Base-by-base conservation (phyloP, 2,113 vertebrate genomes). In the Nanorana parkeri region DNA sequence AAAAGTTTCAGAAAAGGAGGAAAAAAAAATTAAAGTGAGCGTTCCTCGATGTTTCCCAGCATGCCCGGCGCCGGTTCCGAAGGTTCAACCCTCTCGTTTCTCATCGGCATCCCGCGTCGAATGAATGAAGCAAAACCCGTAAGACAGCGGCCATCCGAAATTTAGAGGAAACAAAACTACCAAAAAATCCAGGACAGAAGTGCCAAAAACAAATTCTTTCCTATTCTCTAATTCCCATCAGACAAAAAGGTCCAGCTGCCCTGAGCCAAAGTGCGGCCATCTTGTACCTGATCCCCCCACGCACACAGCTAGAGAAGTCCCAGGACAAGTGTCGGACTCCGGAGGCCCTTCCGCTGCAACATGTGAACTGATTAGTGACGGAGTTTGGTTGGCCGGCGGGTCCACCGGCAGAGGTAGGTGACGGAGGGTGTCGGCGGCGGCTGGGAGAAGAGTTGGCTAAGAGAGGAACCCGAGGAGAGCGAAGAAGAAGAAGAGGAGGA, bases 201-300 rank as follows among this genome's bases (percentile, higher is more conserved):
- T 17, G 41, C 23, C 36, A 51, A n/a, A 13, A 52, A 71, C 0
- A 54, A n/a, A 60, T 21, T 60, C 58, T 21, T 21, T 23, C 19
- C 21, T 17, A 1, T 24, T 32, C 69, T 20, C 13, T 20, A 73
- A 32, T n/a, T 24, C 28, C 24, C 23, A 6, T 19, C 47, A 56
- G 2, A 29, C 11, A 47, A 29, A 29, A 47, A 20, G 3, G 28
- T 6, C 4, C 24, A 60, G 28, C 19, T 0, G 21, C 11, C 11
- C 24, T 67, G 66, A 63, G 10, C 76, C 61, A 3, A 5, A 78
- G 41, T 21, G 63, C 41, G 3, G 76, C 76, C 76, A 78, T 78
- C 1, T 78, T 78, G 76, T 66, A 17, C n/a, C 5, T 19, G 3
- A 20, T 20, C 19, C 0, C 54, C 54, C n/a, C n/a, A n/a, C n/a